Conservation (phyloP, 2,113 vertebrate species). For the Sphyrna mokarran region DNA sequence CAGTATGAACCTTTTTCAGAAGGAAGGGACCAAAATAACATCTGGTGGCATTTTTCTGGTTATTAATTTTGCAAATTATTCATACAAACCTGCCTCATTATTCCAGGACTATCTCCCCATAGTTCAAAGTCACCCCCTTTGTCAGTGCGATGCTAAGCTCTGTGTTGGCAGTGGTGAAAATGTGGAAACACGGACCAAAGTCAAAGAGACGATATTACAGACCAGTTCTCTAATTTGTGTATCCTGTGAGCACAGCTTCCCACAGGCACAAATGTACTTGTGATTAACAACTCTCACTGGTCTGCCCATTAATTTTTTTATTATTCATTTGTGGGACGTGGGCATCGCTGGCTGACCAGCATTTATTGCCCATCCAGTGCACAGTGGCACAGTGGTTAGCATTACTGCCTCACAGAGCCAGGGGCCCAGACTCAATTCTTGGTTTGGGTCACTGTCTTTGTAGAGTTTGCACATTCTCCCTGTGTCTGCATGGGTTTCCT, state of each 20-base stretch:
- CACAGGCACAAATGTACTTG: not conserved
- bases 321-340: too few species aligned
- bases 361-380: too few species aligned
- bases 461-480: too few species aligned
- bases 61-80: conserved; percentile 4
- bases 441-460: too few species aligned
- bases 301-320: too few species aligned
- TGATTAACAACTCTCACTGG: not conserved
- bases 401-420: too few species aligned
- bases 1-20: not conserved
- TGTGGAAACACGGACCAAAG: not conserved
- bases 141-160: not conserved
- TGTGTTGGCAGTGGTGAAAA: not conserved
- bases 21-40: not conserved
- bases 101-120: not conserved
- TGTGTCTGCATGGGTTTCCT: too few species aligned
- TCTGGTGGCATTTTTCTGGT: not conserved
- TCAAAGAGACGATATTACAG: not conserved
- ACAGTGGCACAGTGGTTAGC: too few species aligned
- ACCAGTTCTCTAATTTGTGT: not conserved
- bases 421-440: too few species aligned
- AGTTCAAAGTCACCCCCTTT: conserved; percentile 12
- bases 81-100: not conserved
- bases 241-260: not conserved
- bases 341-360: too few species aligned